Conservation (phyloP, 2,888 invertebrate species). For the Chirona hameri region DNA sequence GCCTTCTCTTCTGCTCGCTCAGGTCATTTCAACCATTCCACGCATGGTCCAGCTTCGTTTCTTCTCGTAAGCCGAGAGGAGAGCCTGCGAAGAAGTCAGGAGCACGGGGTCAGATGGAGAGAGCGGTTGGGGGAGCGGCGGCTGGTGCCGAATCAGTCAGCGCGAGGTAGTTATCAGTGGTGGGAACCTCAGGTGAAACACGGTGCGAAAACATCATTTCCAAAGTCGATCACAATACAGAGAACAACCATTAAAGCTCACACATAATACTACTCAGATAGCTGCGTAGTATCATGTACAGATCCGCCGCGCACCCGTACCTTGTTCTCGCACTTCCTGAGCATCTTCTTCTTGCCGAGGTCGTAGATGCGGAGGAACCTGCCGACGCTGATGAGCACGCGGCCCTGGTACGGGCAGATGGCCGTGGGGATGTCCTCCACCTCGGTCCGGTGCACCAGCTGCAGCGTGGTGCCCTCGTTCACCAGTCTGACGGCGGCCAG, state of each 20-base stretch:
- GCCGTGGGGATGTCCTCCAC: slow-evolving; percentile 89
- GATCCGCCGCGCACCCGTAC: slow-evolving; percentile 49
- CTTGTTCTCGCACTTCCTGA: slow-evolving; percentile 97
- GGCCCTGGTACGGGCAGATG: slow-evolving; percentile 84
- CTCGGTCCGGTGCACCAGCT: slow-evolving; percentile 90
- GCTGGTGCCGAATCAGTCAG: not conserved
- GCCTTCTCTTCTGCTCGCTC: too few species aligned
- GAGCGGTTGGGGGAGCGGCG: too few species aligned
- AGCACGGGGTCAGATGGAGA: too few species aligned
- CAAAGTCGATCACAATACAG: not conserved
- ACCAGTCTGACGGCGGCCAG: slow-evolving; percentile 34
- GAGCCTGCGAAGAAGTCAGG: too few species aligned
- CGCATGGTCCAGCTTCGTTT: too few species aligned
- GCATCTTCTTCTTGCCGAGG: slow-evolving; percentile 89
- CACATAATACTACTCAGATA: not conserved
- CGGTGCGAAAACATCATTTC: not conserved
- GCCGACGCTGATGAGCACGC: too few species aligned
- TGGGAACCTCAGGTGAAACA: not conserved
- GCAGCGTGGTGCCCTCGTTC: slow-evolving; percentile 74
- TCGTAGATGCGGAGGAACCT: too few species aligned
- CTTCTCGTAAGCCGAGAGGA: too few species aligned
- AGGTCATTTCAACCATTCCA: too few species aligned
- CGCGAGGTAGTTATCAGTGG: not conserved
- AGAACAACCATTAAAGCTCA: not conserved
- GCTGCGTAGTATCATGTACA: too few species aligned